Conservation (phyloP, 2,113 vertebrate species). For the Cynopterus brachyotis region DNA sequence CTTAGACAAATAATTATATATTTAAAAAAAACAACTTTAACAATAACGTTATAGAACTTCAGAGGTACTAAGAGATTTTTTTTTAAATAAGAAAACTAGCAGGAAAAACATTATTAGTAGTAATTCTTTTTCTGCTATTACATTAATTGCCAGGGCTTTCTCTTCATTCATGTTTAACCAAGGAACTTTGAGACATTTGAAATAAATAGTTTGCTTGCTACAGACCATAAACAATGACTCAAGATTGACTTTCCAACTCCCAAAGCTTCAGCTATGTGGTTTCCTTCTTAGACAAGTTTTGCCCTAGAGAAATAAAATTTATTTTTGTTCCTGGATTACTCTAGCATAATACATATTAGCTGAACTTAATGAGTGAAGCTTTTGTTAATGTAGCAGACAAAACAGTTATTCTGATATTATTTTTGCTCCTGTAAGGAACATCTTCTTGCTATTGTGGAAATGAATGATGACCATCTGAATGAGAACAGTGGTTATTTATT, state of each 20-base stretch:
- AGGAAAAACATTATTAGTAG: not conserved
- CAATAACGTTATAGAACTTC: not conserved
- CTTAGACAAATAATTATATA: conserved; percentile 29
- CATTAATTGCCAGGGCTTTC: not conserved
- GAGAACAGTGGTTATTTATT: not conserved
- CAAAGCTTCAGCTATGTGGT: not conserved
- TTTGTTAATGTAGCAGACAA: not conserved
- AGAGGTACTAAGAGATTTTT: not conserved
- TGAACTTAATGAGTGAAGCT: not conserved
- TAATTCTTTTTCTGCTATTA: not conserved
- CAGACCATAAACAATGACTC: not conserved
- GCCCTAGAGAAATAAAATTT: conserved; percentile 17
- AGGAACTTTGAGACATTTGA: not conserved
- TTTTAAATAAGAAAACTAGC: not conserved
- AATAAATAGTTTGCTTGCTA: not conserved
- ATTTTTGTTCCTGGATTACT: not conserved
- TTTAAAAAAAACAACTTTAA: not conserved
- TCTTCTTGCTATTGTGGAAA: conserved; percentile 30
- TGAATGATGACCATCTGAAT: not conserved
- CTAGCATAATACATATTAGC: not conserved
- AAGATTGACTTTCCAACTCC: not conserved
- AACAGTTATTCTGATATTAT: not conserved
- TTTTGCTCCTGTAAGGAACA: conserved; percentile 4
- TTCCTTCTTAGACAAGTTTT: conserved; percentile 16
- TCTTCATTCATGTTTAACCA: not conserved